Evolutionary conservation across 1,140 invertebrate genomes (phyloP), one percentile per base, ranked within the genome.

Genomic region (Popillia japonica): DNA sequence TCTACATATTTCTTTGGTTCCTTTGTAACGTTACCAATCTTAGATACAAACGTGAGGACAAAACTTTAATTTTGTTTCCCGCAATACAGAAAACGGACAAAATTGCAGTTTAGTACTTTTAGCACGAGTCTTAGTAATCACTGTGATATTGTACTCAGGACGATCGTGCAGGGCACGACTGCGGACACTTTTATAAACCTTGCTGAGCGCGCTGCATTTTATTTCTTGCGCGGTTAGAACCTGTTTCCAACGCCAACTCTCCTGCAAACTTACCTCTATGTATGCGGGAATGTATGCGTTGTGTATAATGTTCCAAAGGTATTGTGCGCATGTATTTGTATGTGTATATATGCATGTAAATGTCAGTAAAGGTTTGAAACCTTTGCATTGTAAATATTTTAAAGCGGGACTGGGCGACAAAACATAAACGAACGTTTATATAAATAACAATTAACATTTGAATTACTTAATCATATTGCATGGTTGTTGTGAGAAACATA

Each of bases 111-210:
- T 79, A 73, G 75, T 72, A 75, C 40, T 75, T 77, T 27, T 75
- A 68, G 78, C 78, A 79, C 78, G 78, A 77, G 59, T 64, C 34
- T 61, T 77, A 77, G 78, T 79, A 79, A 79, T 79, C 78, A 79
- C 78, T 79, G 78, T 68, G 59, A 79, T 79, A 79, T 79, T 79
- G 78, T 77, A 77, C 78, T 79, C 78, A 40, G 75, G 74, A 55
- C 78, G 75, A 40, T 77, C 78, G 73, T 78, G 72, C 78, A 76
- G 9, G 14, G 74, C 48, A 79, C 68, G 75, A 72, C 75, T 79
- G 78, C 64, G 78, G 78, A 79, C 78, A 79, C 64, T 68, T 79
- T 78, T 78, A 78, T 76, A 75, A 75, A 73, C 72, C 72, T 73
- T 40, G 72, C 72, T 40, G 72, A 73, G 72, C 72, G 72, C 40